Evolutionary conservation across 2,113 vertebrate genomes (phyloP).

Genomic region (Acanthisitta chloris): DNA sequence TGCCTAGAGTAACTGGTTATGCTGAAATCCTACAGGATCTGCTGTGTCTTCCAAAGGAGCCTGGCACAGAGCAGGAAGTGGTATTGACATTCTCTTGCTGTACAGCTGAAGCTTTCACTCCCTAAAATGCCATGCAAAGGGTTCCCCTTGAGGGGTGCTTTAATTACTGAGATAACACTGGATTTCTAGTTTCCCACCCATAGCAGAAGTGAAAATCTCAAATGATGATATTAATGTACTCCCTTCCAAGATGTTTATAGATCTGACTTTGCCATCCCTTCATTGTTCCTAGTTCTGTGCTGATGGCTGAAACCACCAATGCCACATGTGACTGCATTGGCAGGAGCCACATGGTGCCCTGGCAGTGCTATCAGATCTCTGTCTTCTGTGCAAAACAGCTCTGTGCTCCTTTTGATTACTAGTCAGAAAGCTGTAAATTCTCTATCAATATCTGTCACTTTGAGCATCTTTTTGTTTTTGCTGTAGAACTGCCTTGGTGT

Average conservation of each 20-base stretch:
- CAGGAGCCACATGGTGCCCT: neutral
- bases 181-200: neutral
- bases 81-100: neutral
- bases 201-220: neutral
- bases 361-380: neutral
- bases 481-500: neutral
- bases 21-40: neutral
- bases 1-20: neutral
- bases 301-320: neutral
- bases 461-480: constrained; percentile 13
- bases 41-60: neutral
- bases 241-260: neutral
- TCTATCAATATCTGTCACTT: neutral
- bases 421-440: neutral
- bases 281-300: neutral
- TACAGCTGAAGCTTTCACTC: neutral
- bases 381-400: neutral
- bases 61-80: neutral
- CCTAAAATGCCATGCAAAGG: neutral
- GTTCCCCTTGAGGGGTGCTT: neutral
- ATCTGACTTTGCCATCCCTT: neutral
- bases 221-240: neutral
- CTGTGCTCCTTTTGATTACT: neutral
- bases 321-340: neutral
- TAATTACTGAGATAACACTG: neutral